Evolutionary conservation across 2,888 invertebrate genomes (phyloP), one percentile per base, ranked within the genome.

Genomic region (Philereme vetulata): DNA sequence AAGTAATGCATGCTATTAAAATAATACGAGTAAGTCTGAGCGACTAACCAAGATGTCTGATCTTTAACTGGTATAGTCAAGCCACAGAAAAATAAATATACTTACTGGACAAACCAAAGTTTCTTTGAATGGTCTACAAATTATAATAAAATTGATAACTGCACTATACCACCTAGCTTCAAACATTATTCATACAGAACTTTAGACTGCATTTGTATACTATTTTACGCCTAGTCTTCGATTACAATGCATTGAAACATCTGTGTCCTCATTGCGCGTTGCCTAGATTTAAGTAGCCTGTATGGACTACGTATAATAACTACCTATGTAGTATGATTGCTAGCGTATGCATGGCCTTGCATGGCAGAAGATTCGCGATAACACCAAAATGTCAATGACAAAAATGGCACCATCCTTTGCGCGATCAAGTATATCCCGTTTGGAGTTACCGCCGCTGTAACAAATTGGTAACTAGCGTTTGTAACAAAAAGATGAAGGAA

Each of bases 401-500:
- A 84, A 81, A 84, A 81, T 76, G 78, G 65, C 79, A 76, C 73
- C 80, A 78, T 82, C 82, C 82, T 80, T 81, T 80, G 76, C 80
- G 78, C 83, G 81, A 80, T 78, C 74, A 75, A 70, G 67, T 75
- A 78, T 84, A 81, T 85, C 82, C 84, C 81, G 82, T 82, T 85
- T 81, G 66, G 68, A 68, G 75, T 77, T 78, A 81, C 80, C 75
- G 80, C 77, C 80, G 77, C 73, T 78, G 71, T 72, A 72, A 68
- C 70, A 74, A 81, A 81, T 78, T 75, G 72, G 65, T 66, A 70
- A 58, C 64, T 60, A 62, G 60, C 52, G 48, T 60, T 54, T 56
- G 11, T 54, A 44, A 46, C 42, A 58, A 43, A 60, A 10, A 49
- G 6, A 58, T 62, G 21, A 60, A 57, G 47, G 1, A n/a, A 40